A percentile compares a stretch with the other conserved stretches of the same genome.
phyloP scores from a whole-genome alignment of 2,113 vertebrate species.

The Bombycilla garrulus region DNA sequence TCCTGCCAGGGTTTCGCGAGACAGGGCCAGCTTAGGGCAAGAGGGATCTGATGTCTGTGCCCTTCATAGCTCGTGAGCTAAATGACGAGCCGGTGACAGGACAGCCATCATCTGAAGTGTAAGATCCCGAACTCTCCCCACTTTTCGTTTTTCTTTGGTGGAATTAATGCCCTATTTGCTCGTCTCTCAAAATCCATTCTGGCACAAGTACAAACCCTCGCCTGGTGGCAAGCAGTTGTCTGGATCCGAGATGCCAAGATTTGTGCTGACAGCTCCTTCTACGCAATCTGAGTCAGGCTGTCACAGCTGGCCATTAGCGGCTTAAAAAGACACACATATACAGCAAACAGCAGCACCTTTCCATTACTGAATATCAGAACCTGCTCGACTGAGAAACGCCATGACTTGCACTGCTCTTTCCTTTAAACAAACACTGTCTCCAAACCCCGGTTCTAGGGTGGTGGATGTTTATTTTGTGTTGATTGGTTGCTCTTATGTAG shows the following conservation, averaged over 20 bases:
- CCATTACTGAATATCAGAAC: conserved; percentile 3
- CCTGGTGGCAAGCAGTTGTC: conserved; percentile 74
- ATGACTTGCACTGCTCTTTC: neutral
- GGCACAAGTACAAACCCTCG: conserved; percentile 70
- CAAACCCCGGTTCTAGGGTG: neutral
- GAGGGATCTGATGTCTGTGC: conserved; percentile 72
- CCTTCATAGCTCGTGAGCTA: conserved; percentile 72
- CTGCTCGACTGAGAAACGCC: conserved; percentile 4
- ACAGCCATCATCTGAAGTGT: conserved; percentile 37
- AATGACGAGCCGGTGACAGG: conserved; percentile 74
- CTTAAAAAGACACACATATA: conserved; percentile 58
- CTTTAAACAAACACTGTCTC: neutral
- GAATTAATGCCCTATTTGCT: conserved; percentile 70
- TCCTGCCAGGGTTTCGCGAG: conserved; percentile 69
- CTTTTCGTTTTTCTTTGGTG: conserved; percentile 69
- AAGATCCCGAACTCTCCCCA: conserved; percentile 54
- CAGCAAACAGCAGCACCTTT: conserved; percentile 36
- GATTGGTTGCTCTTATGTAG: neutral
- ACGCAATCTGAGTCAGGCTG: conserved; percentile 70
- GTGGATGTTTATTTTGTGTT: neutral
- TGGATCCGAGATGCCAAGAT: conserved; percentile 72
- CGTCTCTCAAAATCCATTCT: conserved; percentile 74
- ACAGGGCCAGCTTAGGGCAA: conserved; percentile 70
- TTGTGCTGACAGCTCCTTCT: conserved; percentile 78
- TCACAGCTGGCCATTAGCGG: conserved; percentile 69